phyloP scores from a whole-genome alignment of 2,113 vertebrate genomes.

The Lethenteron reissneri region DNA sequence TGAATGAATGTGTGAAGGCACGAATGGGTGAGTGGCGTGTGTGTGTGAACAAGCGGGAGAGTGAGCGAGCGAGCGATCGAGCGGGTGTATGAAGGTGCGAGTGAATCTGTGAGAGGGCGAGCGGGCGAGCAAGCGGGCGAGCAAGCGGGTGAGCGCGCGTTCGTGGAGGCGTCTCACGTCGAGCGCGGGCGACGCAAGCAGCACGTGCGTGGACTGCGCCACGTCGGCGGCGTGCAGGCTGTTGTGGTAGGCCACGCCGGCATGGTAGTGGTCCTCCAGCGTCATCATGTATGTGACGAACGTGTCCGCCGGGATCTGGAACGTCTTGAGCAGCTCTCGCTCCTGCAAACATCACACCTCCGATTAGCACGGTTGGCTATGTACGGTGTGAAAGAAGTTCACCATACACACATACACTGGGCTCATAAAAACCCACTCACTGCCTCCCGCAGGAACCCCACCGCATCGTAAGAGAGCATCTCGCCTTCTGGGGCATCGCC shows the following conservation, averaged over 20 bases:
- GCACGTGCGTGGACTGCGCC: conserved; percentile 1
- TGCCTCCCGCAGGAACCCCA: too few relatives aligned
- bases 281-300: conserved; percentile 5
- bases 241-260: conserved; percentile 1
- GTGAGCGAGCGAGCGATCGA: conserved; percentile 40
- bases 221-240: conserved; percentile 1
- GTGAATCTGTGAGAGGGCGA: not conserved
- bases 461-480: too few relatives aligned
- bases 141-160: conserved; percentile 12
- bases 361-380: too few relatives aligned
- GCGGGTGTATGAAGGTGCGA: conserved; percentile 23
- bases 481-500: too few relatives aligned
- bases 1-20: too few relatives aligned
- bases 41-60: too few relatives aligned
- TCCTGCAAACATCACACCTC: not conserved
- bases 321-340: conserved; percentile 1
- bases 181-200: not conserved
- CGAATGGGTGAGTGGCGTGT: too few relatives aligned
- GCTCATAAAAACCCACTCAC: too few relatives aligned
- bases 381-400: too few relatives aligned
- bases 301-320: conserved; percentile 2
- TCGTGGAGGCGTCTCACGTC: conserved; percentile 1
- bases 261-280: conserved; percentile 1
- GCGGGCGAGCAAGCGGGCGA: conserved; percentile 12
- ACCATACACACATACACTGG: too few relatives aligned